Conservation (phyloP, 2,888 invertebrate genomes). For the Drosophila colorata region DNA sequence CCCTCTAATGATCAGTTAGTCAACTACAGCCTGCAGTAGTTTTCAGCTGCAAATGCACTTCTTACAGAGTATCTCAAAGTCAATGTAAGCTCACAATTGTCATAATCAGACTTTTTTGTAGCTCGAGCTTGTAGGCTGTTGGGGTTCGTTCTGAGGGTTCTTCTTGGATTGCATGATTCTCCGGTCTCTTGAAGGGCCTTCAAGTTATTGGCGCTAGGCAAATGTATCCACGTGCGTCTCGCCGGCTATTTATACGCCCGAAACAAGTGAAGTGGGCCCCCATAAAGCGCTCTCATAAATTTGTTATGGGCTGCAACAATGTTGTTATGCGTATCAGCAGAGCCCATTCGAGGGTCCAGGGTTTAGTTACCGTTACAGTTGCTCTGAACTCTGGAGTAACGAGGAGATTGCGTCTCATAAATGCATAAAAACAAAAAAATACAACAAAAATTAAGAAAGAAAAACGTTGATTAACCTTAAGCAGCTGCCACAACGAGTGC, state of each 20-base stretch:
- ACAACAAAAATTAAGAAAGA: constrained; percentile 31
- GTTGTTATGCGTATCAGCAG: constrained; percentile 38
- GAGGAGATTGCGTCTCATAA: constrained; percentile 68
- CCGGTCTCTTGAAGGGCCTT: not conserved
- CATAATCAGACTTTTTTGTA: not conserved
- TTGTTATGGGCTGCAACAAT: constrained; percentile 63
- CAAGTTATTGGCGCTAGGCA: constrained; percentile 48
- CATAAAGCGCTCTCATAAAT: constrained; percentile 63
- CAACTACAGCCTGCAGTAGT: too few relatives aligned
- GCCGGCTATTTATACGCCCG: constrained; percentile 43
- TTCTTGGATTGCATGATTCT: not conserved
- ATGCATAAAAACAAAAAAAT: constrained; percentile 52
- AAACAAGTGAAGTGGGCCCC: constrained; percentile 42
- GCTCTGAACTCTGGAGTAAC: constrained; percentile 38
- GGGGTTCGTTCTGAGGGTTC: not conserved
- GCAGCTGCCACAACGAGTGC: constrained; percentile 52
- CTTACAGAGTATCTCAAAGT: not conserved
- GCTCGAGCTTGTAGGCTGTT: not conserved
- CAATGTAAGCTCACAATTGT: not conserved
- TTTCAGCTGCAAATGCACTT: not conserved
- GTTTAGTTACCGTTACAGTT: constrained; percentile 58
- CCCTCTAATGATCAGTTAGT: too few relatives aligned
- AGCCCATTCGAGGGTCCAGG: not conserved
- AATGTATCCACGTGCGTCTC: constrained; percentile 26
- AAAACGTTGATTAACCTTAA: constrained; percentile 61